A percentile compares a stretch with the other conserved stretches of the same genome.
Conservation (phyloP, 2,888 invertebrate genomes). For the Cataglyphis rosenhaueri region DNA sequence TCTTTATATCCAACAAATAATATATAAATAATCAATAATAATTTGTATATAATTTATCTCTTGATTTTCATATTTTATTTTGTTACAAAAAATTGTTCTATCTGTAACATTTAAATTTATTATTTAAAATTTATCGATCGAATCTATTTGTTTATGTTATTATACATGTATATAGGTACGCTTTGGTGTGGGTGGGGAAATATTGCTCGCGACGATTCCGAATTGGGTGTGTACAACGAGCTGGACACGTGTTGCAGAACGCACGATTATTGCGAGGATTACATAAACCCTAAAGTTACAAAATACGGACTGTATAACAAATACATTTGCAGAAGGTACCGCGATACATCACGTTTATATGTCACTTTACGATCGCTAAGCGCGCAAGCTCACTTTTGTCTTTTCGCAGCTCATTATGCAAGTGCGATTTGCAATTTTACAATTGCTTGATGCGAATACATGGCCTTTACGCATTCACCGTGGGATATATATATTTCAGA, state of each 20-base stretch:
- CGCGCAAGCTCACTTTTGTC: background rate
- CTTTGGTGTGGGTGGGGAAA: constrained; percentile 46
- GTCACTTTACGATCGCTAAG: background rate
- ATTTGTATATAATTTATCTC: background rate
- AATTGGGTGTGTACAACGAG: constrained; percentile 18
- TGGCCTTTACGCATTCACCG: constrained; percentile 8
- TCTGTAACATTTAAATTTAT: background rate
- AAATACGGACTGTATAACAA: constrained; percentile 43
- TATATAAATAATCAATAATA: background rate
- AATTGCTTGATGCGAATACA: background rate
- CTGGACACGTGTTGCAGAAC: constrained; percentile 45
- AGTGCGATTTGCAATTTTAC: constrained; percentile 36
- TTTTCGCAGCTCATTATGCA: constrained; percentile 34
- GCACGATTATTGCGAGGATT: constrained; percentile 39
- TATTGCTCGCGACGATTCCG: constrained; percentile 28
- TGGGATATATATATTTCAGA: constrained; percentile 18
- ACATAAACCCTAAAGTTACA: background rate
- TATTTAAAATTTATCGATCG: background rate
- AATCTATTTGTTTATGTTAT: background rate
- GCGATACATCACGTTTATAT: background rate
- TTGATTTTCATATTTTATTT: background rate
- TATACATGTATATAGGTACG: constrained; percentile 28
- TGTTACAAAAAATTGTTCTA: background rate
- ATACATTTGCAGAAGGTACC: constrained; percentile 27
- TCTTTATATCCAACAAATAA: background rate